phyloP scores from a whole-genome alignment of 2,888 invertebrate genomes.

The Tubulanus polymorphus region DNA sequence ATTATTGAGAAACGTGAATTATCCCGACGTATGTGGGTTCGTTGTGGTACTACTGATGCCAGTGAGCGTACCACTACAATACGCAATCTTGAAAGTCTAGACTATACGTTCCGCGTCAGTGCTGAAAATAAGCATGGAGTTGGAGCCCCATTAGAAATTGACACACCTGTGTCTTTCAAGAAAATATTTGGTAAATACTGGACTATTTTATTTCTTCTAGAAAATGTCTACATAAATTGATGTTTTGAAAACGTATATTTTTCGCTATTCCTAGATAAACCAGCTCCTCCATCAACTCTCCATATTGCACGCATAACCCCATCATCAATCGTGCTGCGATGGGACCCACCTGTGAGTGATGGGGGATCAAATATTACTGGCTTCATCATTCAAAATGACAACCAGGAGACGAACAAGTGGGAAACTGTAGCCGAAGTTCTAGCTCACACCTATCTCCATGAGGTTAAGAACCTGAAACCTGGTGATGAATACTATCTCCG shows the following conservation, averaged over 20 bases:
- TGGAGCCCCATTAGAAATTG: constrained; percentile 77
- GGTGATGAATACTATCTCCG: constrained; percentile 72
- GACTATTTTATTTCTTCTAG: too few species aligned
- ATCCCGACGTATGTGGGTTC: constrained; percentile 41
- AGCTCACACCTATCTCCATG: constrained; percentile 27
- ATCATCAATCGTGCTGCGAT: constrained; percentile 38
- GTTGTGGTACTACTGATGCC: constrained; percentile 37
- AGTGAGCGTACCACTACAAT: constrained; percentile 12
- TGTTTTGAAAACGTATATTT: too few species aligned
- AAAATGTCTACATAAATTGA: too few species aligned
- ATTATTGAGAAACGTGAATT: constrained; percentile 43
- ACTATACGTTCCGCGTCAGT: constrained; percentile 30
- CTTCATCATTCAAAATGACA: constrained; percentile 50
- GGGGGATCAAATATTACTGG: constrained; percentile 45
- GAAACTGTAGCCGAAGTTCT: constrained; percentile 34
- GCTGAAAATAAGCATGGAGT: constrained; percentile 87
- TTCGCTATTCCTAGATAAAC: constrained; percentile 13
- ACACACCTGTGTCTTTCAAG: constrained; percentile 12
- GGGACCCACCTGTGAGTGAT: constrained; percentile 42
- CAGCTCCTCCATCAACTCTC: constrained; percentile 34
- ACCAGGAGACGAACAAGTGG: constrained; percentile 75
- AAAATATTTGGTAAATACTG: constrained; percentile 39
- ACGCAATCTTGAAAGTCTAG: constrained; percentile 17
- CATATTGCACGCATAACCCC: constrained; percentile 39
- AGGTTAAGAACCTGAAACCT: constrained; percentile 31